These are phyloP conservation scores for Scaeva pyrastri DNA, from an alignment of 2,888 invertebrate genomes.

Conservation along the genomic window DNA sequence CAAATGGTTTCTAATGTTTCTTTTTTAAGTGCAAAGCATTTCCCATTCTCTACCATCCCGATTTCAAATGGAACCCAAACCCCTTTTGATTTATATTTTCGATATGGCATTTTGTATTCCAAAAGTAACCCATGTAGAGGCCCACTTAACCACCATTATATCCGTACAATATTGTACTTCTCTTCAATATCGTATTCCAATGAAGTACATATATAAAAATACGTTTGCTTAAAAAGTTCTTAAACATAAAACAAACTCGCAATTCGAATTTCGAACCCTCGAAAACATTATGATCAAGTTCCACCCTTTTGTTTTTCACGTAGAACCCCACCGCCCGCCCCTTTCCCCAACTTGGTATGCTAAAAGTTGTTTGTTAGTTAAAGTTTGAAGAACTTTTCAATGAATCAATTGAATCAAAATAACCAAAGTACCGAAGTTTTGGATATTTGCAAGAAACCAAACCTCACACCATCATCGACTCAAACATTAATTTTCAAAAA, in stretches of 20 bases:
- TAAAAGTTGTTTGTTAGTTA: constrained; percentile 24
- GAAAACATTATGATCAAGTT: constrained; percentile 15
- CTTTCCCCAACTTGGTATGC: too few relatives aligned
- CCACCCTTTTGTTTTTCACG: constrained; percentile 15
- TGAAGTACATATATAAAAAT: constrained; percentile 15
- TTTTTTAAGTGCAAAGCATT: constrained; percentile 20
- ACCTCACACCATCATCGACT: constrained; percentile 39
- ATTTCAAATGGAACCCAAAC: constrained; percentile 25
- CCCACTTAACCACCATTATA: constrained; percentile 45
- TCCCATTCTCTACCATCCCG: not conserved
- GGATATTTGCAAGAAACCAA: constrained; percentile 34
- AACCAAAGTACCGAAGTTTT: constrained; percentile 12
- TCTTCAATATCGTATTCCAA: constrained; percentile 26
- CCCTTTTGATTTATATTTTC: constrained; percentile 33
- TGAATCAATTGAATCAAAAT: constrained; percentile 56
- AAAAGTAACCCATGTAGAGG: constrained; percentile 39
- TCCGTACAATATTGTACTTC: not conserved
- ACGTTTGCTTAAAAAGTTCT: not conserved
- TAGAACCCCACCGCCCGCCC: constrained; percentile 32
- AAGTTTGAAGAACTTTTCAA: constrained; percentile 57
- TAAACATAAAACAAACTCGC: constrained; percentile 5
- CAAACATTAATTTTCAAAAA: constrained; percentile 55
- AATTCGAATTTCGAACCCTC: not conserved
- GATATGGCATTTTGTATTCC: constrained; percentile 43
- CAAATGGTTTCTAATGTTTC: constrained; percentile 2